phyloP scores from a whole-genome alignment of 2,888 invertebrate species.

The Mythimna impura region DNA sequence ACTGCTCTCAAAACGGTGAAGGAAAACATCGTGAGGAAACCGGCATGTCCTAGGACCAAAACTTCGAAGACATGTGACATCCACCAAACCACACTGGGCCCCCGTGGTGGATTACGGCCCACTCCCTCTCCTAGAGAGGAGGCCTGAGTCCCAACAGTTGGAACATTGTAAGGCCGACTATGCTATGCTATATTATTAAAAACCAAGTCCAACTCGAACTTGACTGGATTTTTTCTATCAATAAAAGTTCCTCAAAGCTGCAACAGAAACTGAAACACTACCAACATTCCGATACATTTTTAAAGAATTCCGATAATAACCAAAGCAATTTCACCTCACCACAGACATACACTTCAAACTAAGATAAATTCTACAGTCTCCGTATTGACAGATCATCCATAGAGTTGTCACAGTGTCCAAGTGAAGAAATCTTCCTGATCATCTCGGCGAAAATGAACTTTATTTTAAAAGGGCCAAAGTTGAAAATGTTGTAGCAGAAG shows the following conservation, averaged over 20 bases:
- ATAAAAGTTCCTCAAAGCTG: background rate
- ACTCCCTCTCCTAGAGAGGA: too few species aligned
- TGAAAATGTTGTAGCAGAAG: constrained; percentile 45
- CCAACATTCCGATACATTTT: constrained; percentile 35
- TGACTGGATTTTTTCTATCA: background rate
- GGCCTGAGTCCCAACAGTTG: too few species aligned
- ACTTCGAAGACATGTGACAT: too few species aligned
- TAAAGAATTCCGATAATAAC: constrained; percentile 40
- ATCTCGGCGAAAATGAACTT: constrained; percentile 43
- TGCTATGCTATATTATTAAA: too few species aligned
- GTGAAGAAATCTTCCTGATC: constrained; percentile 62
- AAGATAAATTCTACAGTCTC: constrained; percentile 66
- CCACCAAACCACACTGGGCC: too few species aligned
- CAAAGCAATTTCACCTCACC: constrained; percentile 55
- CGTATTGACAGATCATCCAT: constrained; percentile 78
- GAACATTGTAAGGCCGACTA: too few species aligned
- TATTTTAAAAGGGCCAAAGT: constrained; percentile 53
- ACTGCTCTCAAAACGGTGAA: too few species aligned
- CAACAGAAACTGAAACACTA: constrained; percentile 7
- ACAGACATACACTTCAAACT: constrained; percentile 57
- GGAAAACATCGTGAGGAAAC: too few species aligned
- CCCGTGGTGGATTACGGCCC: too few species aligned
- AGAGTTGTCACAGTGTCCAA: constrained; percentile 75
- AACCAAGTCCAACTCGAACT: too few species aligned
- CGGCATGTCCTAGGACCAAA: too few species aligned